Conservation (phyloP, 2,113 vertebrate species). For the Campylomormyrus numenius region DNA sequence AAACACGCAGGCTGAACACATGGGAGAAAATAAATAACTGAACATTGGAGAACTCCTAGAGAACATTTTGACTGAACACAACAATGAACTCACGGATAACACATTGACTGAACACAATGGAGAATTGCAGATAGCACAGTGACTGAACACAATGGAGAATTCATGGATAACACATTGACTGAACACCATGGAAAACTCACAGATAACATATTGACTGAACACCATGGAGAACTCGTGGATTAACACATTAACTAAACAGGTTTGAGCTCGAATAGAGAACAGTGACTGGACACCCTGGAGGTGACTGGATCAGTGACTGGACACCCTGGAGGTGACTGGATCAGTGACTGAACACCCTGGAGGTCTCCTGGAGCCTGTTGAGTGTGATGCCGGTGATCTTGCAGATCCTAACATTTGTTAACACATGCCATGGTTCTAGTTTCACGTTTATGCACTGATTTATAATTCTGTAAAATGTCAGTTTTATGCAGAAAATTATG, state of each 20-base stretch:
- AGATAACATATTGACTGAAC: too few relatives aligned
- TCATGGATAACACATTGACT: background rate
- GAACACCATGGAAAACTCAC: background rate
- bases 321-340: too few relatives aligned
- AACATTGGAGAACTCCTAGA: background rate
- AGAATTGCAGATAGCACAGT: background rate
- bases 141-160: background rate
- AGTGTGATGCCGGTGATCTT: background rate
- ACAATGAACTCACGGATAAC: background rate
- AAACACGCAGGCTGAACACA: background rate
- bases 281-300: background rate
- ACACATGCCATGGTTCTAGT: background rate
- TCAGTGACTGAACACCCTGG: background rate
- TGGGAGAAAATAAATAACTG: background rate
- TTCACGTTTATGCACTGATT: background rate
- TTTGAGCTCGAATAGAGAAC: too few relatives aligned
- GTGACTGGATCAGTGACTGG: too few relatives aligned
- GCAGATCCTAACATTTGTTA: background rate
- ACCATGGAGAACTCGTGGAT: too few relatives aligned
- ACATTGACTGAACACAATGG: background rate
- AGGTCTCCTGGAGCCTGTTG: background rate
- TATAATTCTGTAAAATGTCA: background rate
- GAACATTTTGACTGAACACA: background rate
- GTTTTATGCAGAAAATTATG: background rate
- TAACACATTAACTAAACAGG: too few relatives aligned